phyloP scores from a whole-genome alignment of 2,113 vertebrate genomes.

The Colaptes auratus region DNA sequence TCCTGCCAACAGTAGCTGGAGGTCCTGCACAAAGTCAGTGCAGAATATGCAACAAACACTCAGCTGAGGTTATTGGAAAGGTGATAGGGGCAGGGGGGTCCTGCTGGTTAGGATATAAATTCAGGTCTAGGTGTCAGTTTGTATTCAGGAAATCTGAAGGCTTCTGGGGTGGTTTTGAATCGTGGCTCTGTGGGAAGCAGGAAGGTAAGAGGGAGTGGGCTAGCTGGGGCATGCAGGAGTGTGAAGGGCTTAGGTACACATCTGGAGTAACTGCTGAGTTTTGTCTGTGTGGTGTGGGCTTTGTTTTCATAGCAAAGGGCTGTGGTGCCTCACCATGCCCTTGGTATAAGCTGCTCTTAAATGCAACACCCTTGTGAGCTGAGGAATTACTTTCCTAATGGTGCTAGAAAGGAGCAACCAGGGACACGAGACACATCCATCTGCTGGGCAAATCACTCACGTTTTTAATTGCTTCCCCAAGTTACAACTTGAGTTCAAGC shows the following conservation, averaged over 20 bases:
- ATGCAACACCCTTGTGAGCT: rapidly evolving
- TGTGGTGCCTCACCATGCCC: not conserved
- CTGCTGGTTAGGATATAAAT: constrained; percentile 17
- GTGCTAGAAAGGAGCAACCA: rapidly evolving
- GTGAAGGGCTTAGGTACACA: rapidly evolving
- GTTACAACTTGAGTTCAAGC: not conserved
- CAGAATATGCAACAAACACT: not conserved
- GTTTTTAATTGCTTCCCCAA: not conserved
- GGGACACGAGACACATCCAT: not conserved
- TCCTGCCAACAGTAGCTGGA: constrained; percentile 13
- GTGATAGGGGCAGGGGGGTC: not conserved
- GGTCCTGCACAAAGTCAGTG: not conserved
- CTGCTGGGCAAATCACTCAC: not conserved
- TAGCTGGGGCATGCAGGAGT: not conserved
- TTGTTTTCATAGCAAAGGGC: not conserved
- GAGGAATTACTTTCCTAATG: not conserved
- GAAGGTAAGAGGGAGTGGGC: not conserved
- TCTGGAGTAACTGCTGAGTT: not conserved
- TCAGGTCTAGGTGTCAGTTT: not conserved
- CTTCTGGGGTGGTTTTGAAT: not conserved
- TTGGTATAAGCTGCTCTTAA: not conserved
- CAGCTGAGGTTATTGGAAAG: not conserved
- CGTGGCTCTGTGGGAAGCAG: not conserved
- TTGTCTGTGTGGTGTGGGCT: not conserved
- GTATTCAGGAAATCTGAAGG: not conserved